Evolutionary conservation across 2,113 vertebrate species (phyloP).

Genomic region (Murina feae): DNA sequence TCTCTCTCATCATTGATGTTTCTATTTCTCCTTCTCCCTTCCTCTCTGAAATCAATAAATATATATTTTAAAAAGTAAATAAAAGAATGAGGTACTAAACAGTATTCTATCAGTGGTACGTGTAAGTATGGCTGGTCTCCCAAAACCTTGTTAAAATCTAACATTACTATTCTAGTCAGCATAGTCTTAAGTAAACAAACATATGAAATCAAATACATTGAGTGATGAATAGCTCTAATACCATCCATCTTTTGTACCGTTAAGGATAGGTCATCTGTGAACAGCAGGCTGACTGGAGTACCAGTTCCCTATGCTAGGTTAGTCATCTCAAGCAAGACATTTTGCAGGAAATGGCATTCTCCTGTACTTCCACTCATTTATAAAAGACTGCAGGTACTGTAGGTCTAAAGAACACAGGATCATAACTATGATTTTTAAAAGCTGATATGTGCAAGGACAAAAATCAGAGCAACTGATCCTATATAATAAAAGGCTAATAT

Average conservation of each 20-base stretch:
- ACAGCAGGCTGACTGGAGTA: background rate
- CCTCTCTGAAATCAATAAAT: too few species aligned
- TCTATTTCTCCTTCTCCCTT: too few species aligned
- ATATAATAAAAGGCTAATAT: too few species aligned
- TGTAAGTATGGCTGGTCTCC: background rate
- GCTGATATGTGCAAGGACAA: background rate
- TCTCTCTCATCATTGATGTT: too few species aligned
- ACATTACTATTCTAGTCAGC: conserved; percentile 15
- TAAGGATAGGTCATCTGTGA: conserved; percentile 47
- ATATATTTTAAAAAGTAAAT: too few species aligned
- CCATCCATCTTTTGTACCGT: conserved; percentile 27
- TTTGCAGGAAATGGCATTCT: conserved; percentile 51
- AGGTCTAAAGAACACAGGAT: background rate
- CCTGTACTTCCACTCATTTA: conserved; percentile 25
- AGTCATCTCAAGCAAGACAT: conserved; percentile 17
- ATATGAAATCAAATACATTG: conserved; percentile 19
- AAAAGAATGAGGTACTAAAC: background rate
- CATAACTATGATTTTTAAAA: background rate
- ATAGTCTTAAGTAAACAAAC: conserved; percentile 37
- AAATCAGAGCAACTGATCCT: background rate
- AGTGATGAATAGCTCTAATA: conserved; percentile 45
- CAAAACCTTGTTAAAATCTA: conserved; percentile 52
- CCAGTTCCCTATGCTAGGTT: conserved; percentile 2
- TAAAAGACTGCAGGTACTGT: background rate
- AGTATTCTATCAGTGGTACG: background rate